These are phyloP conservation scores for Bombus confusus DNA, from an alignment of 1,140 invertebrate species.

Conservation along the genomic window DNA sequence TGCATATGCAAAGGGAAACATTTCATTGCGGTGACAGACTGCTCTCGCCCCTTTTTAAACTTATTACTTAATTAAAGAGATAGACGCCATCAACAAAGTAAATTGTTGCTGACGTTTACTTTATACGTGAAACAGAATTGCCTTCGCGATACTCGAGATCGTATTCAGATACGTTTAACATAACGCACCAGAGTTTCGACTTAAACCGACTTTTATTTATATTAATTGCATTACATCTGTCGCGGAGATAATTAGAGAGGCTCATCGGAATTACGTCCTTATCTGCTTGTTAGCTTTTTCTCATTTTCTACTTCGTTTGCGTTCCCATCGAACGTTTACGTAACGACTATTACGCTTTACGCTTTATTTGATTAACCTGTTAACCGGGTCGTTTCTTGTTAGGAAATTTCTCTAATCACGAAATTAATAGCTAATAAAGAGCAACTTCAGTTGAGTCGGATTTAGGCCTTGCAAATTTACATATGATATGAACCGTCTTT, in stretches of 20 bases:
- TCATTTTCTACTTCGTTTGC: not conserved
- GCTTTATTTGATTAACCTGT: not conserved
- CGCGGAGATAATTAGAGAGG: not conserved
- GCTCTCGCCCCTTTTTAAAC: not conserved
- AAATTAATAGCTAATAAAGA: not conserved
- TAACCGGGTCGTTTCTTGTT: not conserved
- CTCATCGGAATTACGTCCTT: not conserved
- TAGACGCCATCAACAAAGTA: not conserved
- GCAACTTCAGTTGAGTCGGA: not conserved
- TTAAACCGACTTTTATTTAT: not conserved
- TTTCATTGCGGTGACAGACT: slow-evolving; percentile 43
- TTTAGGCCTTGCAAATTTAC: not conserved
- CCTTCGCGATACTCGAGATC: not conserved
- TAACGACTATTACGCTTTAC: too few relatives aligned
- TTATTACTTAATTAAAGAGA: slow-evolving; percentile 17
- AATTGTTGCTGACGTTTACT: not conserved
- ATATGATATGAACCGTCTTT: too few relatives aligned
- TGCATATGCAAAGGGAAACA: slow-evolving; percentile 60
- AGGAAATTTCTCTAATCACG: not conserved
- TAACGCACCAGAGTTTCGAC: not conserved
- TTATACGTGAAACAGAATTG: not conserved
- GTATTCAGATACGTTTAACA: not conserved
- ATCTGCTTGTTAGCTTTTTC: not conserved
- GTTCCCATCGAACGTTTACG: not conserved
- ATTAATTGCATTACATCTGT: not conserved